phyloP scores from a whole-genome alignment of 2,888 invertebrate genomes.

The Bellardia bayeri region DNA sequence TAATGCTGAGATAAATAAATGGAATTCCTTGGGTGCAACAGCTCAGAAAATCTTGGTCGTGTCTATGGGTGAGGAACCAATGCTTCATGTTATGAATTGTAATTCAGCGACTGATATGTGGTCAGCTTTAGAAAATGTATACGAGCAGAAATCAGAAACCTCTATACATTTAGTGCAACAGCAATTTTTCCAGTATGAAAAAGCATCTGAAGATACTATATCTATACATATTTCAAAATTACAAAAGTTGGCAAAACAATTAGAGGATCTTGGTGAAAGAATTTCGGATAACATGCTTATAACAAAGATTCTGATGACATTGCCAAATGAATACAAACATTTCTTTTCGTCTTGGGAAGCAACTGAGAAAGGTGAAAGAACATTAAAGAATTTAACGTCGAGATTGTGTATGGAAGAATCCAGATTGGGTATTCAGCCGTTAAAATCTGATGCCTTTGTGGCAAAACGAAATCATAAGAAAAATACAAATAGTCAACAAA shows the following conservation, averaged over 20 bases:
- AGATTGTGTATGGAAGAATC: conserved; percentile 69
- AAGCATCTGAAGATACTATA: conserved; percentile 68
- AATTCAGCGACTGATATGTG: too few relatives aligned
- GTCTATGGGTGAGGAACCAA: too few relatives aligned
- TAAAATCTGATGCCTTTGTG: conserved; percentile 27
- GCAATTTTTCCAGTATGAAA: conserved; percentile 74
- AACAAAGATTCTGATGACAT: conserved; percentile 76
- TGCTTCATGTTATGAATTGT: too few relatives aligned
- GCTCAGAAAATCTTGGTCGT: too few relatives aligned
- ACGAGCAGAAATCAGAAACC: conserved; percentile 79
- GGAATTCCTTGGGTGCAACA: too few relatives aligned
- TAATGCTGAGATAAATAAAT: too few relatives aligned
- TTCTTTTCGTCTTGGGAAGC: conserved; percentile 75
- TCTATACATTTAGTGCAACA: conserved; percentile 79
- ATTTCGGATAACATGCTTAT: conserved; percentile 73
- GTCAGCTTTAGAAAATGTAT: conserved; percentile 73
- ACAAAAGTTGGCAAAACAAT: conserved; percentile 65
- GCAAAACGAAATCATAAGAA: neutral
- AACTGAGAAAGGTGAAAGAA: conserved; percentile 74
- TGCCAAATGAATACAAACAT: conserved; percentile 75
- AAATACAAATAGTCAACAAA: neutral
- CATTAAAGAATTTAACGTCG: conserved; percentile 74
- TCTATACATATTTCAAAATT: conserved; percentile 53
- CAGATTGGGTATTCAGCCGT: neutral
- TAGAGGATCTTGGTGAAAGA: conserved; percentile 71